phyloP scores from a whole-genome alignment of 2,888 invertebrate species.

The Acronicta aceris region DNA sequence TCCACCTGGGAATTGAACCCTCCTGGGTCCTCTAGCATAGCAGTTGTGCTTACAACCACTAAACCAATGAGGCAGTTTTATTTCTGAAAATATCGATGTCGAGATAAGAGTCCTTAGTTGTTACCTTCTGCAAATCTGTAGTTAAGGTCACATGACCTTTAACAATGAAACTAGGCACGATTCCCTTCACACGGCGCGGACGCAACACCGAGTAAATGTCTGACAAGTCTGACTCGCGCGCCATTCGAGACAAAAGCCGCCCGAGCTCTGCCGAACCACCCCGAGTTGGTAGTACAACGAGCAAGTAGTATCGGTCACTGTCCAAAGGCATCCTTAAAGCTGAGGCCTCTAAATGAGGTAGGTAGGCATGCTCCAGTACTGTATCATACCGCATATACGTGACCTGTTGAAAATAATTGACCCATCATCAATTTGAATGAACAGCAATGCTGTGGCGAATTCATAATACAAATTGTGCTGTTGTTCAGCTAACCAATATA shows the following conservation, averaged over 20 bases:
- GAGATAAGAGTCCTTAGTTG: conserved; percentile 1
- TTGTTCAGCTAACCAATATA: conserved; percentile 45
- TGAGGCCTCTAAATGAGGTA: conserved; percentile 92
- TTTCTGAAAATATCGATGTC: neutral
- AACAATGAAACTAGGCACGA: conserved; percentile 94
- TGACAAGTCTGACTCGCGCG: conserved; percentile 90
- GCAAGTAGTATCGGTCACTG: conserved; percentile 93
- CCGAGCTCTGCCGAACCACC: conserved; percentile 90
- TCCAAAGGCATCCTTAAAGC: conserved; percentile 94
- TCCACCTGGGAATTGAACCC: too few relatives aligned
- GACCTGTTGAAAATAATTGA: conserved; percentile 78
- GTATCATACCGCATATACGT: conserved; percentile 94
- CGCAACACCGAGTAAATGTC: conserved; percentile 91
- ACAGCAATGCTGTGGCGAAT: conserved; percentile 47
- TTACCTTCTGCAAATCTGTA: conserved; percentile 94
- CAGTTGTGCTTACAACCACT: too few relatives aligned
- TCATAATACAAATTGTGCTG: conserved; percentile 49
- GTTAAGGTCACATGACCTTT: conserved; percentile 94
- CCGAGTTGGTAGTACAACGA: conserved; percentile 92
- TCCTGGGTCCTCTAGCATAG: too few relatives aligned
- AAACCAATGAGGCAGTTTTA: neutral
- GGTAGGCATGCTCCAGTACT: conserved; percentile 93
- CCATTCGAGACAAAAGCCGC: conserved; percentile 91
- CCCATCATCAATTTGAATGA: conserved; percentile 50
- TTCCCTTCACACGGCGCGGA: conserved; percentile 92